phyloP scores from a whole-genome alignment of 2,888 invertebrate genomes.

The Sphaeridia pumilis region DNA sequence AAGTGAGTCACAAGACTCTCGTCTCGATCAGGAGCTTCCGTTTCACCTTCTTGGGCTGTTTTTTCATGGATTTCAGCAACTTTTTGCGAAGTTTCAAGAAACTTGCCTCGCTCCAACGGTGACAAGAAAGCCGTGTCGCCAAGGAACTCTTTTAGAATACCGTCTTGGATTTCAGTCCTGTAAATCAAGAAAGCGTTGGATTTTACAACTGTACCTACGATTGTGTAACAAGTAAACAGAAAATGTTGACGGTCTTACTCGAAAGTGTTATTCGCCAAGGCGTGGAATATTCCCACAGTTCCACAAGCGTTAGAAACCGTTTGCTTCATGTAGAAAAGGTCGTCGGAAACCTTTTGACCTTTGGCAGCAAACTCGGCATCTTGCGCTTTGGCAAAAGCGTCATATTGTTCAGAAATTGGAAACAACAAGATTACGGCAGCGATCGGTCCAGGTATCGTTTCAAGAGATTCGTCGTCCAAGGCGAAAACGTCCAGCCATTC shows the following conservation, averaged over 20 bases:
- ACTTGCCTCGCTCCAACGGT: slow-evolving; percentile 61
- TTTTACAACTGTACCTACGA: too few relatives aligned
- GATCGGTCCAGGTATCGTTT: slow-evolving; percentile 76
- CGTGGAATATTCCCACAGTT: slow-evolving; percentile 90
- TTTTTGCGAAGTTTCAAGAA: slow-evolving; percentile 57
- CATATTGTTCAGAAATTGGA: slow-evolving; percentile 66
- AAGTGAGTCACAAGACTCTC: slow-evolving; percentile 79
- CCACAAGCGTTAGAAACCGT: slow-evolving; percentile 92
- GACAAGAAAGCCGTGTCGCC: slow-evolving; percentile 55
- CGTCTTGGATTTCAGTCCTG: slow-evolving; percentile 58
- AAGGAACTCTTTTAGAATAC: slow-evolving; percentile 64
- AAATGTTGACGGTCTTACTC: too few relatives aligned
- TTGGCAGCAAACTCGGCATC: slow-evolving; percentile 52
- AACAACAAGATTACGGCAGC: slow-evolving; percentile 77
- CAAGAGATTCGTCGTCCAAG: slow-evolving; percentile 72
- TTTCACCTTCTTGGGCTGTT: slow-evolving; percentile 82
- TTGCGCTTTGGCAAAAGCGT: slow-evolving; percentile 55
- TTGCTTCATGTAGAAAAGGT: slow-evolving; percentile 80
- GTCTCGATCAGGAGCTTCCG: slow-evolving; percentile 64
- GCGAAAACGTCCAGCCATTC: slow-evolving; percentile 82
- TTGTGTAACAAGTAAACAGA: too few relatives aligned
- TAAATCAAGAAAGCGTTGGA: too few relatives aligned
- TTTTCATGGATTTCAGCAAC: slow-evolving; percentile 72
- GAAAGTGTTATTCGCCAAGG: slow-evolving; percentile 77
- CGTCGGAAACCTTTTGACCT: slow-evolving; percentile 52